Conservation (phyloP, 2,797 vertebrate genomes). For the Silurus aristotelis region DNA sequence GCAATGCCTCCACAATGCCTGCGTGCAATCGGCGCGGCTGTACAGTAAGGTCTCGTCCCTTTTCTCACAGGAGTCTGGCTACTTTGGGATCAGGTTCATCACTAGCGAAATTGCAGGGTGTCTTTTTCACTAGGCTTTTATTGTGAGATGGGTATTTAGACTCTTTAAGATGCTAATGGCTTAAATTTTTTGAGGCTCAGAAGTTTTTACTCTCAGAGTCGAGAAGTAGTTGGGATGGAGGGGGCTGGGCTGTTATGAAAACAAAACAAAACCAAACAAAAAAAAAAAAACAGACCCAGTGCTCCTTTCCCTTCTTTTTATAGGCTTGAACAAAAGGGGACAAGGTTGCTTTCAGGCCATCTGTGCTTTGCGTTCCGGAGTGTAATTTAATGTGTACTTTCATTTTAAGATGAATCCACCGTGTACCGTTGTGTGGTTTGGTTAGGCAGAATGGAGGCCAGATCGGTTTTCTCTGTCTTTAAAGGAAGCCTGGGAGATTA, state of each 20-base stretch:
- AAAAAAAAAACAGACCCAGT: constrained; percentile 49
- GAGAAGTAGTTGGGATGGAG: constrained; percentile 64
- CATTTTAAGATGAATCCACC: constrained; percentile 77
- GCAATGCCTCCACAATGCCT: constrained; percentile 72
- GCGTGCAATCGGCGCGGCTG: constrained; percentile 65
- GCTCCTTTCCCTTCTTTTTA: constrained; percentile 60
- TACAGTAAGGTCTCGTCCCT: constrained; percentile 73
- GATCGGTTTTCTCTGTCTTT: constrained; percentile 81
- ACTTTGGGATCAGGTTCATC: constrained; percentile 71
- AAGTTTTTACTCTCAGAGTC: constrained; percentile 66
- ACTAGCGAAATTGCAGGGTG: constrained; percentile 71
- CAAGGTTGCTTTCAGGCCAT: constrained; percentile 53
- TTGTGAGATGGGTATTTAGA: constrained; percentile 68
- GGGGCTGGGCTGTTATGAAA: constrained; percentile 60
- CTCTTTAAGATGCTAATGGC: constrained; percentile 79
- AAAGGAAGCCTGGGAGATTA: constrained; percentile 84
- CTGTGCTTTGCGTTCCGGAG: constrained; percentile 56
- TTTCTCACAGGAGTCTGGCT: constrained; percentile 64
- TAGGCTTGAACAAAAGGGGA: constrained; percentile 66
- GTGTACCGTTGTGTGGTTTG: constrained; percentile 68
- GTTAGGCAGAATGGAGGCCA: constrained; percentile 79
- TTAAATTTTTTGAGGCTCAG: constrained; percentile 68
- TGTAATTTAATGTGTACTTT: constrained; percentile 75
- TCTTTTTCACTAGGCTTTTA: constrained; percentile 68
- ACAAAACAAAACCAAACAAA: constrained; percentile 60